A percentile compares a stretch with the other conserved stretches of the same genome.
These are phyloP conservation scores for Chaitophorus viminalis DNA, from an alignment of 2,888 invertebrate genomes.

Conservation along the genomic window DNA sequence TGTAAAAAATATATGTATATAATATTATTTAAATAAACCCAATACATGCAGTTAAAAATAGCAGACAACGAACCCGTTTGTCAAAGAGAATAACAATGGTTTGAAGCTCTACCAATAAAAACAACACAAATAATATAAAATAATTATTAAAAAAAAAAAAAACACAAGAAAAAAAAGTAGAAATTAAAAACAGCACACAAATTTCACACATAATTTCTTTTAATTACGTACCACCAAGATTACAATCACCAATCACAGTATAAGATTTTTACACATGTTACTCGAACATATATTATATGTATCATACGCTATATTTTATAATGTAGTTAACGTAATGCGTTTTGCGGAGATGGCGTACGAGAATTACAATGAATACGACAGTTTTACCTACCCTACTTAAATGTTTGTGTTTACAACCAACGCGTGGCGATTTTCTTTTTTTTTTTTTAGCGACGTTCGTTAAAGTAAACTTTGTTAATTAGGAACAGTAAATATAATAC, in stretches of 20 bases:
- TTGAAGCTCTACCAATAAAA: slow-evolving; percentile 54
- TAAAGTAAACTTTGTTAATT: slow-evolving; percentile 23
- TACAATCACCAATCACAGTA: slow-evolving; percentile 56
- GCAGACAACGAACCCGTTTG: slow-evolving; percentile 44
- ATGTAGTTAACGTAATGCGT: slow-evolving; percentile 1
- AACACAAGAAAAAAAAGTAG: background rate
- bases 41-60: slow-evolving; percentile 51
- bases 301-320: background rate
- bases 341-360: slow-evolving; percentile 17
- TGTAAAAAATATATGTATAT: background rate
- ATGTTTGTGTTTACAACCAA: background rate
- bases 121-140: slow-evolving; percentile 37
- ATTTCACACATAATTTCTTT: slow-evolving; percentile 35
- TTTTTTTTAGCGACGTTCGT: background rate
- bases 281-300: background rate
- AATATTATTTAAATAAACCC: slow-evolving; percentile 23
- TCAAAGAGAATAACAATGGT: slow-evolving; percentile 20
- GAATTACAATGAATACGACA: slow-evolving; percentile 1
- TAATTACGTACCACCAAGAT: slow-evolving; percentile 27
- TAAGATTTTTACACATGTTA: background rate
- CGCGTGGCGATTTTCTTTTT: background rate
- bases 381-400: too few species aligned
- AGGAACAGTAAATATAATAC: slow-evolving; percentile 13
- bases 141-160: background rate
- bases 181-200: slow-evolving; percentile 31